Evolutionary conservation across 2,113 vertebrate genomes (phyloP).

Genomic region (Galbula dea): DNA sequence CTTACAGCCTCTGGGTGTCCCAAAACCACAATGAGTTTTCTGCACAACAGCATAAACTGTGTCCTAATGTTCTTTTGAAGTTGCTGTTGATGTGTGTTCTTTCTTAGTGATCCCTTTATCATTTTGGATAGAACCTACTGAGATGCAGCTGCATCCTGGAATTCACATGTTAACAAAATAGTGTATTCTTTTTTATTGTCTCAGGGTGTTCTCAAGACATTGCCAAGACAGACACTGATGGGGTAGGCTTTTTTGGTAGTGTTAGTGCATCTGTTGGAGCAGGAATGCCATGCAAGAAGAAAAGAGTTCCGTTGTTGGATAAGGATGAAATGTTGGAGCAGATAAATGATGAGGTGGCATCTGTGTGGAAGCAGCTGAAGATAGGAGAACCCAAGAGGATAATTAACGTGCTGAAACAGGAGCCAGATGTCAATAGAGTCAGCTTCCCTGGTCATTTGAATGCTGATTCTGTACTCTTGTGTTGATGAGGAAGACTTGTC

Average conservation of each 20-base stretch:
- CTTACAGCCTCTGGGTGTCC: background rate
- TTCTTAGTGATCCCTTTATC: conserved; percentile 1
- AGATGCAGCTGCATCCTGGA: conserved; percentile 15
- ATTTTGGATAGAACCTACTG: conserved; percentile 6
- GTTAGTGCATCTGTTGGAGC: background rate
- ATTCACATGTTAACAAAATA: background rate
- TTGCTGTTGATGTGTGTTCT: background rate
- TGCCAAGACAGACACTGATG: conserved; percentile 3
- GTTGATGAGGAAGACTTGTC: conserved; percentile 49
- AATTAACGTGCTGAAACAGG: conserved; percentile 63
- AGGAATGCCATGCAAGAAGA: conserved; percentile 24
- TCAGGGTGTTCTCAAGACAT: background rate
- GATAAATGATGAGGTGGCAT: conserved; percentile 56
- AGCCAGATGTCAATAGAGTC: conserved; percentile 62
- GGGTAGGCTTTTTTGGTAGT: background rate
- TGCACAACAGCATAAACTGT: background rate
- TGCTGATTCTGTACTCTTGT: conserved; percentile 55
- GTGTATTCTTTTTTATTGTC: background rate
- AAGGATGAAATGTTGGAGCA: conserved; percentile 29
- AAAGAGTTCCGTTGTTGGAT: background rate
- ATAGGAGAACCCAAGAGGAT: conserved; percentile 57
- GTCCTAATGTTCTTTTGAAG: background rate
- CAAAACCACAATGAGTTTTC: background rate
- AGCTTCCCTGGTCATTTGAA: conserved; percentile 55
- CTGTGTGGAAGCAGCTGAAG: conserved; percentile 52